Evolutionary conservation across 2,888 invertebrate genomes (phyloP), one percentile per base, ranked within the genome.

Genomic region (Drosophila percnosoma): DNA sequence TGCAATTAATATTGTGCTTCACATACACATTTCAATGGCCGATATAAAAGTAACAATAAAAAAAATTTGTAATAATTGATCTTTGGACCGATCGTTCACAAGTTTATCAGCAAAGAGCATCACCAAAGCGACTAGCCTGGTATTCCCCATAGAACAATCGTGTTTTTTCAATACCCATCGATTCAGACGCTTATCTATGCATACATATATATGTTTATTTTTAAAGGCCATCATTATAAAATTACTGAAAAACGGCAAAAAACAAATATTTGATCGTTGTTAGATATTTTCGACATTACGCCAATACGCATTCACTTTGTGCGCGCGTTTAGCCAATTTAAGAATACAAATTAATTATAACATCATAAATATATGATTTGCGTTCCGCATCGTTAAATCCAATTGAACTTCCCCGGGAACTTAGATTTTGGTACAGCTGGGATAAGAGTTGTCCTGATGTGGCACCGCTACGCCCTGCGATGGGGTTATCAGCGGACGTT

Each of bases 361-460:
- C 48, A 63, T 71, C 36, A 51, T 59, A 72, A 52, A 54, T 51
- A 52, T 59, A 34, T 45, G 18, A 54, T 59, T 48, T 60, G 53
- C 31, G 27, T 38, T 33, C 21, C 63, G 21, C 15, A 7, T 40
- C 24, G 49, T 7, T n/a, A 49, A 31, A n/a, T 52, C 18, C n/a
- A 21, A 13, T 15, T 24, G 18, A 40, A n/a, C 4, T 52, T 27
- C 13, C n/a, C n/a, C 36, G 8, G 36, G 31, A 33, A 18, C 51
- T 83, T 81, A 90, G 36, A 91, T 88, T 74, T 87, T 91, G 3
- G 85, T 83, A 68, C 91, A 91, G 62, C 75, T 83, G 48, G 88
- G 83, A 66, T 90, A 88, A 1, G 75, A 61, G 15, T 72, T 49
- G 31, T 53, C 73, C 57, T 69, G 64, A 4, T 42, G 31, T 4